These are phyloP conservation scores for Steromphala cineraria DNA, from an alignment of 2,888 invertebrate species.

Conservation along the genomic window DNA sequence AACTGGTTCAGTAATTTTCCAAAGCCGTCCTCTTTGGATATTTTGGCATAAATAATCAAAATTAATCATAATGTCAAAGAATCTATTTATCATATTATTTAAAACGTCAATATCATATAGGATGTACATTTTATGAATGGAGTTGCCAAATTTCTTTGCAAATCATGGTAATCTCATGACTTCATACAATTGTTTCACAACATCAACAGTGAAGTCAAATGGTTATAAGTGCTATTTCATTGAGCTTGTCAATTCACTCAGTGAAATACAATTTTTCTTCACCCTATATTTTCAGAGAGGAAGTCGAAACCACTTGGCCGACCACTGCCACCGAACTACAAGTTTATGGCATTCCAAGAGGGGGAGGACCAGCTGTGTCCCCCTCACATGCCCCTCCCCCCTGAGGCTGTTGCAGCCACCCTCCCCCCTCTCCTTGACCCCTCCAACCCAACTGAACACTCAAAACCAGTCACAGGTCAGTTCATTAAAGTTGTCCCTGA, in stretches of 20 bases:
- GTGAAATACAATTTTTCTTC: slow-evolving; percentile 6
- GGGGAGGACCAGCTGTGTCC: slow-evolving; percentile 13
- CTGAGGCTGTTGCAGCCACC: slow-evolving; percentile 51
- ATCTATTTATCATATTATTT: no score
- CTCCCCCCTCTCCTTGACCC: slow-evolving; percentile 51
- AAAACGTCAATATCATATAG: no score
- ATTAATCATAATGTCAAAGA: no score
- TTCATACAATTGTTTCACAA: no score
- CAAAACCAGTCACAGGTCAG: slow-evolving; percentile 13
- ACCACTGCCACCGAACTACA: slow-evolving; percentile 28
- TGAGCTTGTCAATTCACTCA: no score
- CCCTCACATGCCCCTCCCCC: slow-evolving; percentile 46
- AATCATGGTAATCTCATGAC: no score
- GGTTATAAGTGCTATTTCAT: no score
- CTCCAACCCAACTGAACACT: neutral
- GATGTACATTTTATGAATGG: no score
- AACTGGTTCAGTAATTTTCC: no score
- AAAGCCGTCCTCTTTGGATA: neutral
- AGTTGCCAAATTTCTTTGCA: no score
- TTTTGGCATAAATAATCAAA: neutral
- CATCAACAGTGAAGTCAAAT: no score
- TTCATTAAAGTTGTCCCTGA: no score
- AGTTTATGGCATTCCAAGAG: slow-evolving; percentile 19
- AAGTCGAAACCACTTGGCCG: slow-evolving; percentile 54
- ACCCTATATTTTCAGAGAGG: slow-evolving; percentile 52